phyloP scores from a whole-genome alignment of 2,797 vertebrate genomes.

The Anomalospiza imberbis region DNA sequence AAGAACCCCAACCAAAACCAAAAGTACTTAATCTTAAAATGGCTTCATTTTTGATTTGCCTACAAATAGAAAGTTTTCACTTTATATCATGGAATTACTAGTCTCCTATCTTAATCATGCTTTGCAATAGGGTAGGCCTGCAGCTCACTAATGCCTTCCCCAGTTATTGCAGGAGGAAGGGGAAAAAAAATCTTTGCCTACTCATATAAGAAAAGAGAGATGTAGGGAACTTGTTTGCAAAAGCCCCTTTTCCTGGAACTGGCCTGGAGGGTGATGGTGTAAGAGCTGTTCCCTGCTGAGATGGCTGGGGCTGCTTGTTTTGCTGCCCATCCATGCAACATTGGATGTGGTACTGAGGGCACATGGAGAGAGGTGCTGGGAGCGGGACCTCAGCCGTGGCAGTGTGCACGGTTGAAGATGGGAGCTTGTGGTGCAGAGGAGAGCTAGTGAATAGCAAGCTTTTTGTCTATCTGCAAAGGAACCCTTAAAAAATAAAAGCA shows the following conservation, averaged over 20 bases:
- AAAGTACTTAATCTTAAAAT: background rate
- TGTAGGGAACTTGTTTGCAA: background rate
- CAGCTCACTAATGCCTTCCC: background rate
- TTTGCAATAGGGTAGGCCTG: background rate
- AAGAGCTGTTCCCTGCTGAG: background rate
- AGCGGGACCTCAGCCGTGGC: background rate
- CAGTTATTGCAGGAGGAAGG: background rate
- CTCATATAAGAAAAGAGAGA: background rate
- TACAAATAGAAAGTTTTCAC: background rate
- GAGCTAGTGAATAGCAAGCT: background rate
- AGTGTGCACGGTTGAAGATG: rapidly evolving
- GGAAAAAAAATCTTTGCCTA: background rate
- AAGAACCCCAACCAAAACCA: background rate
- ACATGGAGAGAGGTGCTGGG: rapidly evolving
- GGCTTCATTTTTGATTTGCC: background rate
- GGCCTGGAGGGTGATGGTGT: background rate
- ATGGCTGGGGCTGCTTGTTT: background rate
- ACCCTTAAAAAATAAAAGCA: background rate
- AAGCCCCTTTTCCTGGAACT: background rate
- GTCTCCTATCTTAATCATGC: background rate
- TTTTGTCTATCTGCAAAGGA: background rate
- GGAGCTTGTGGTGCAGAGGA: background rate
- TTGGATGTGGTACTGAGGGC: background rate
- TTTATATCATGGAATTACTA: background rate
- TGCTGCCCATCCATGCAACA: rapidly evolving